These are phyloP conservation scores for Patella vulgata DNA, from an alignment of 1,140 invertebrate species.

Conservation along the genomic window DNA sequence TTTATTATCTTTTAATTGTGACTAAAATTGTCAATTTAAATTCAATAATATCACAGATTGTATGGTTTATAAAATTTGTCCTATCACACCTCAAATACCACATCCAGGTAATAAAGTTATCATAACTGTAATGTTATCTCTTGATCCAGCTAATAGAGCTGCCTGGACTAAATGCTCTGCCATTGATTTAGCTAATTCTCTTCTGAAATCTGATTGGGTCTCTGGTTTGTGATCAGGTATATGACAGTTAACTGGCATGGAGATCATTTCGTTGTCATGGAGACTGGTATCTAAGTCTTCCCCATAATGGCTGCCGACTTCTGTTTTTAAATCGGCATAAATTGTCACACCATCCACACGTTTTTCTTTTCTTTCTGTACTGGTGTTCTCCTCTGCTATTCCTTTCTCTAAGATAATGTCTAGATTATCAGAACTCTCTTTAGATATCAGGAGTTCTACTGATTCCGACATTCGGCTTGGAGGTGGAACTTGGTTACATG, in stretches of 20 bases:
- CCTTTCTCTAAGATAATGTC: not conserved
- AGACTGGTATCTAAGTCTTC: conserved; percentile 32
- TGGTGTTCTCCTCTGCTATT: not conserved
- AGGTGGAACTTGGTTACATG: conserved; percentile 54
- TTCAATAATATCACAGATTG: too few relatives aligned
- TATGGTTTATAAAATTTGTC: too few relatives aligned
- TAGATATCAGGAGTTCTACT: conserved; percentile 34
- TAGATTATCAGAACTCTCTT: too few relatives aligned
- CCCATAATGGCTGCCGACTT: conserved; percentile 41
- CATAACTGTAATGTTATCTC: conserved; percentile 59
- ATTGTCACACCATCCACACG: conserved; percentile 6
- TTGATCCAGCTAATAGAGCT: conserved; percentile 58
- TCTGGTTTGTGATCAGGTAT: conserved; percentile 33
- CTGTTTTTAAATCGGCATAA: conserved; percentile 46
- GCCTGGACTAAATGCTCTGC: conserved; percentile 61
- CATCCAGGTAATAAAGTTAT: conserved; percentile 57
- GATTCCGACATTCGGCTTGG: conserved; percentile 51
- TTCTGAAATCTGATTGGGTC: conserved; percentile 41
- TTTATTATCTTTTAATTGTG: too few relatives aligned
- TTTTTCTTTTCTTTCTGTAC: conserved; percentile 1
- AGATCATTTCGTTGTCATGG: conserved; percentile 38
- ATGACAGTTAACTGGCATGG: conserved; percentile 39
- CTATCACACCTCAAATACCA: too few relatives aligned
- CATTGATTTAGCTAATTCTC: conserved; percentile 55
- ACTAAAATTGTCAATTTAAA: too few relatives aligned